Evolutionary conservation across 2,797 vertebrate species (phyloP), one percentile per base, ranked within the genome.

Genomic region (Sus cebifrons): DNA sequence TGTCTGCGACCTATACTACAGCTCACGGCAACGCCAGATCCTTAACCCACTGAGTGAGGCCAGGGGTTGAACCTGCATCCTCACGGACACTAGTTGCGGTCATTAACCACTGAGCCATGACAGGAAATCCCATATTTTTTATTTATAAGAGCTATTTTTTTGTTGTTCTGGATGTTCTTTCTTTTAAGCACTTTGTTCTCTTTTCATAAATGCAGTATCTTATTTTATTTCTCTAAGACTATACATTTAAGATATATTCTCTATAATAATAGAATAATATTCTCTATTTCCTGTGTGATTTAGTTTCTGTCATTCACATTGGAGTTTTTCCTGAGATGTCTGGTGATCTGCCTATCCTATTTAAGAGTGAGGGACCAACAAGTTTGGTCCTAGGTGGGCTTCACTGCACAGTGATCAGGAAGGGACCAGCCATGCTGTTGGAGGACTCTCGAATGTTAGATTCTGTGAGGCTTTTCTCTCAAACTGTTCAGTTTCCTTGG

Each of bases 141-240:
- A 91, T 65, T 77, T 83, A 27, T 86, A 44, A 75, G 75, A 32
- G 17, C 2, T 86, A 23, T 52, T 73, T 73, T 89, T 20, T 85
- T 64, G 40, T 86, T 86, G 32, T 32, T 32, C 36, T 52, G 29
- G 17, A 9, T 87, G 21, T 78, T 74, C 79, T 87, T 86, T 86
- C 29, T 78, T 79, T 64, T 14, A 67, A 65, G 44, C 23, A 23
- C 68, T 25, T 21, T 85, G 1, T 58, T 23, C 9, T 86, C 78
- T 94, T 83, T 82, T 83, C 89, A 68, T 62, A 75, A n/a, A 44
- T 44, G n/a, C 5, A 23, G 6, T 81, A 40, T 25, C 23, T 84
- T 54, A 54, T 91, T 89, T 94, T 73, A 82, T 77, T 94, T 77
- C n/a, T 77, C 73, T 85, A 89, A 58, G 44, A 89, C 56, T 58